These are phyloP conservation scores for Stenodera caucasica DNA, from an alignment of 2,888 invertebrate species.

Conservation along the genomic window DNA sequence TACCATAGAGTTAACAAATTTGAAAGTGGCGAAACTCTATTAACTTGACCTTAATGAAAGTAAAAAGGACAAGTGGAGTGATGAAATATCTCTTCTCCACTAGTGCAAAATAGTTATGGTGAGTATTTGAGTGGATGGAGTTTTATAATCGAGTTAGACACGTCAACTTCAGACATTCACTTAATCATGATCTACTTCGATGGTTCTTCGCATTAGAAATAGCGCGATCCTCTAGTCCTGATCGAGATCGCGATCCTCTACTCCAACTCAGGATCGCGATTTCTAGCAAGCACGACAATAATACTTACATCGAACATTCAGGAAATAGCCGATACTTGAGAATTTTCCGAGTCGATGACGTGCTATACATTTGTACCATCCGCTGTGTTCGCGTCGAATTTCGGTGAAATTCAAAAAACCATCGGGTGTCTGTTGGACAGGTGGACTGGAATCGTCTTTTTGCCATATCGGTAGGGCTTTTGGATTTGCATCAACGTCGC, in stretches of 20 bases:
- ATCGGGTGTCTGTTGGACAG: conserved; percentile 70
- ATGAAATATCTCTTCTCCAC: conserved; percentile 2
- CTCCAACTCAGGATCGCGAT: too few species aligned
- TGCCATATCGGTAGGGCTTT: conserved; percentile 84
- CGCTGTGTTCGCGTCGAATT: conserved; percentile 78
- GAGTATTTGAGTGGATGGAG: conserved; percentile 43
- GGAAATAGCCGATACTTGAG: conserved; percentile 87
- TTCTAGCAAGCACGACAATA: not conserved
- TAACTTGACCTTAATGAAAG: not conserved
- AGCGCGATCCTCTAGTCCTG: too few species aligned
- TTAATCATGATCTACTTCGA: conserved; percentile 43
- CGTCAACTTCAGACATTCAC: conserved; percentile 43
- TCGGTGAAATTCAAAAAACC: conserved; percentile 85
- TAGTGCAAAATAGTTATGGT: conserved; percentile 37
- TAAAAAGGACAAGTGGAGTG: not conserved
- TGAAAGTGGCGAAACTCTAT: not conserved
- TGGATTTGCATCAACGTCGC: conserved; percentile 93
- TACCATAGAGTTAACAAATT: not conserved
- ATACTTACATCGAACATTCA: conserved; percentile 86
- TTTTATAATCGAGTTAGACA: conserved; percentile 41
- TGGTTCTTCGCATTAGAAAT: too few species aligned
- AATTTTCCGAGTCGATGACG: conserved; percentile 81
- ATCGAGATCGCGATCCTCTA: too few species aligned
- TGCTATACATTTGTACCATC: conserved; percentile 92
- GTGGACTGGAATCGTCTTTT: conserved; percentile 57